Evolutionary conservation across 1,140 invertebrate genomes (phyloP).

Genomic region (Propsilocerus akamusi): DNA sequence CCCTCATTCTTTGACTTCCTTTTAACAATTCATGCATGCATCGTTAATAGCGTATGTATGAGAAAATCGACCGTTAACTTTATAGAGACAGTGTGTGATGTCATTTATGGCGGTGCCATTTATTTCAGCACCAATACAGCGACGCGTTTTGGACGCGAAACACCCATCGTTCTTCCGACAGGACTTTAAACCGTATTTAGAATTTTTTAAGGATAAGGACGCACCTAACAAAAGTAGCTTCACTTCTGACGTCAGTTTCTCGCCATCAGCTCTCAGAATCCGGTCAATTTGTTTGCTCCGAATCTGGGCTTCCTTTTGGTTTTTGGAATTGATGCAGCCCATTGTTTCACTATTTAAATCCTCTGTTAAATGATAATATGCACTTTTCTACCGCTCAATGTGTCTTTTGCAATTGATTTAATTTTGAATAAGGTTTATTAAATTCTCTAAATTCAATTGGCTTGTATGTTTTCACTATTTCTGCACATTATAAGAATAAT

Average conservation of each 20-base stretch:
- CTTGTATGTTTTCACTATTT: too few relatives aligned
- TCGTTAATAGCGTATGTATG: too few relatives aligned
- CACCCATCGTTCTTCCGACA: not conserved
- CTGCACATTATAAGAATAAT: too few relatives aligned
- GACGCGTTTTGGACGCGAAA: not conserved
- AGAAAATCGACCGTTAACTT: too few relatives aligned
- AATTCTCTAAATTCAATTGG: too few relatives aligned
- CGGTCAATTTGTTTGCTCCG: constrained; percentile 81
- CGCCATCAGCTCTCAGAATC: constrained; percentile 62
- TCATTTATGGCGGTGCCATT: not conserved
- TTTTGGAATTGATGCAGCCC: constrained; percentile 62
- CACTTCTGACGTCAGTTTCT: constrained; percentile 69
- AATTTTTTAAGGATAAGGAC: constrained; percentile 12
- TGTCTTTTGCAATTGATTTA: too few relatives aligned
- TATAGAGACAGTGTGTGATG: too few relatives aligned
- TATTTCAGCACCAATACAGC: not conserved
- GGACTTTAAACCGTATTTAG: not conserved
- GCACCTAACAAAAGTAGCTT: constrained; percentile 73
- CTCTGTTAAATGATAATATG: too few relatives aligned
- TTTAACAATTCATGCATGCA: too few relatives aligned
- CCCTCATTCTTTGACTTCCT: too few relatives aligned
- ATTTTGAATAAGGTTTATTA: too few relatives aligned
- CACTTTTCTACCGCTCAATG: too few relatives aligned
- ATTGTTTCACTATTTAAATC: constrained; percentile 25
- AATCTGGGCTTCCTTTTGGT: constrained; percentile 64